Evolutionary conservation across 2,797 vertebrate species (phyloP).

Genomic region (Myripristis jacobus): DNA sequence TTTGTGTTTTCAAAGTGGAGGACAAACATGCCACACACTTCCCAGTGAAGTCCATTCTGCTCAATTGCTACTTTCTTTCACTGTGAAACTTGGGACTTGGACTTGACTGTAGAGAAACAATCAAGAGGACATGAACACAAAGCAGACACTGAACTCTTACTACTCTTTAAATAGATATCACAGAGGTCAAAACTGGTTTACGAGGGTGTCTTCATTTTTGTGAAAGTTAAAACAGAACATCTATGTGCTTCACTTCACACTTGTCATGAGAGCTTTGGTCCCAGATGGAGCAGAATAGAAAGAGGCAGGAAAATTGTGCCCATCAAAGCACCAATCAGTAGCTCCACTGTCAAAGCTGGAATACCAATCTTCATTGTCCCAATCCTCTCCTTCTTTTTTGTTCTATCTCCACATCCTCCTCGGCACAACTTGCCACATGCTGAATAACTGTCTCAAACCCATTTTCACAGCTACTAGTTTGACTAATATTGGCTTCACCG

Average conservation of each 20-base stretch:
- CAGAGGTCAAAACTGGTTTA: constrained; percentile 15
- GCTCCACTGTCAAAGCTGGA: constrained; percentile 71
- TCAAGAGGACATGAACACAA: constrained; percentile 21
- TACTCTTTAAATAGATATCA: constrained; percentile 49
- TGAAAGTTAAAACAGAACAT: constrained; percentile 38
- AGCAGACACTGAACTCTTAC: constrained; percentile 8
- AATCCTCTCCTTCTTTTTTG: constrained; percentile 56
- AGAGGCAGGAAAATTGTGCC: constrained; percentile 65
- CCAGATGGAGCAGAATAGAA: constrained; percentile 51
- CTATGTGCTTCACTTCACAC: constrained; percentile 48
- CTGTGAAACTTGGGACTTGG: constrained; percentile 13
- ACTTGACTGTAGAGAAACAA: constrained; percentile 9
- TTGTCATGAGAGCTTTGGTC: constrained; percentile 59
- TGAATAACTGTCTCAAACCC: constrained; percentile 67
- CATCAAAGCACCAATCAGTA: constrained; percentile 78
- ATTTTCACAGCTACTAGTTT: constrained; percentile 76
- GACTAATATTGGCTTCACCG: constrained; percentile 65
- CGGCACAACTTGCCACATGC: constrained; percentile 50
- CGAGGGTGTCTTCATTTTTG: constrained; percentile 27
- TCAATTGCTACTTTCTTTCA: constrained; percentile 19
- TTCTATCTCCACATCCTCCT: constrained; percentile 57
- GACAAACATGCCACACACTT: background rate
- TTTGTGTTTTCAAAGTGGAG: background rate
- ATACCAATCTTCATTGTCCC: constrained; percentile 59
- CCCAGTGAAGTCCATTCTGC: constrained; percentile 16